Base-by-base conservation (phyloP, 2,888 invertebrate species). In the Pollenia amentaria region DNA sequence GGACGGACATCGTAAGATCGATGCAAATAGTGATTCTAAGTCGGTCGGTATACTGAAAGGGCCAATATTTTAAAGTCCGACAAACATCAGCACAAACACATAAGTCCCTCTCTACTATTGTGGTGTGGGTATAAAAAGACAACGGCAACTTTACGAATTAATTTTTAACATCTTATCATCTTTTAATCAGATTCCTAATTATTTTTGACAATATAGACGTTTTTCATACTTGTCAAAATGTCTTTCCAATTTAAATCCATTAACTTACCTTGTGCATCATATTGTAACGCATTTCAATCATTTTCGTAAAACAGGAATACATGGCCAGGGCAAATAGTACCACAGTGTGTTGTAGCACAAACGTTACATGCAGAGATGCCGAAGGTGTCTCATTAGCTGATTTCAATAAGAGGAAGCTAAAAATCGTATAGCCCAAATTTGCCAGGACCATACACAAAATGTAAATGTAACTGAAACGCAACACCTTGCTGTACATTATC, bases 201-300 rank as follows among this genome's bases (percentile, higher is more conserved):
- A 29, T 6, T 29, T 6, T 29, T 29, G 29, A 29, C 29, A 6
- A 29, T 29, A 29, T 29, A 29, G 4, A 29, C 0, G 0, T 29
- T 29, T 29, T 29, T 29, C 29, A 0, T 1, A 4, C 29, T 29
- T 29, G 29, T 29, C 29, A 29, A 29, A 29, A 29, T 29, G 0
- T 18, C 53, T 14, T 38, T 53, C 40, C 10, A 14, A 38, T 14
- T 21, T 29, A 29, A 57, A 29, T 29, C 14, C 29, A 29, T 57
- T 57, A 21, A 78, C 89, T 89, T 89, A 93, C 92, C 92, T 91
- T 89, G 78, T 92, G 90, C 51, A 92, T 89, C 93, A 93, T 93
- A 14, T 87, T 88, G n/a, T 91, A 88, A 0, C 92, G 90, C 90
- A 91, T 89, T 85, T 92, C 90, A 72, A 92, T 88, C 65, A 91